Evolutionary conservation across 2,888 invertebrate genomes (phyloP), one percentile per base, ranked within the genome.

Genomic region (Oasisia sp.): DNA sequence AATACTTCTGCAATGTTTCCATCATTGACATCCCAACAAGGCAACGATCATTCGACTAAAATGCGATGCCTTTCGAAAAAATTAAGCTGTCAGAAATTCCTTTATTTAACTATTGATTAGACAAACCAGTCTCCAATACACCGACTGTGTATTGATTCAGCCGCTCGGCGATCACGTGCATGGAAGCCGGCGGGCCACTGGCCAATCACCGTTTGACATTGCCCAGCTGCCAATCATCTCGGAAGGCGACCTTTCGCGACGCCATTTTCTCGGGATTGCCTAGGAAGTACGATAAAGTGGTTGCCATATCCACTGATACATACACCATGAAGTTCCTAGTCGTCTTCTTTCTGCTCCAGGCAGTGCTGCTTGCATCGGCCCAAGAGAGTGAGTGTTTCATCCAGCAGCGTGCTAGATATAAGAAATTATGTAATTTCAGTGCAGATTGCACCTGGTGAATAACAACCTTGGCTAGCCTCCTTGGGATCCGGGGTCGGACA

Each of bases 371-470:
- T 19, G 74, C 74, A 74, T 74, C 74, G n/a, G 74, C 74, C 27
- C 74, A 74, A 74, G 74, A 74, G 74, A 74, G 74, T 74, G 74
- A 74, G 74, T 74, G 27, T 74, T 74, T 74, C 74, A n/a, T 27
- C n/a, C 4, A 74, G 27, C n/a, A 27, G 74, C n/a, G 74, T 74
- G 74, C 74, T 74, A 74, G 7, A 74, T 74, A 74, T 74, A 0
- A 74, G 74, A 74, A 74, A 19, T n/a, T 27, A 3, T 74, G 27
- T 27, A 27, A 5, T 74, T 74, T 74, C n/a, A 74, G 74, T 74
- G 74, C 74, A 19, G 7, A 27, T 74, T 74, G 4, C n/a, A 74
- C 74, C n/a, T 74, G 74, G 74, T 74, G 27, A 74, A 74, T 74
- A 19, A 74, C 74, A 74, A 74, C 74, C 74, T 74, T 56, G 56